These are phyloP conservation scores for Erebia ligea DNA, from an alignment of 2,888 invertebrate species.

Conservation along the genomic window DNA sequence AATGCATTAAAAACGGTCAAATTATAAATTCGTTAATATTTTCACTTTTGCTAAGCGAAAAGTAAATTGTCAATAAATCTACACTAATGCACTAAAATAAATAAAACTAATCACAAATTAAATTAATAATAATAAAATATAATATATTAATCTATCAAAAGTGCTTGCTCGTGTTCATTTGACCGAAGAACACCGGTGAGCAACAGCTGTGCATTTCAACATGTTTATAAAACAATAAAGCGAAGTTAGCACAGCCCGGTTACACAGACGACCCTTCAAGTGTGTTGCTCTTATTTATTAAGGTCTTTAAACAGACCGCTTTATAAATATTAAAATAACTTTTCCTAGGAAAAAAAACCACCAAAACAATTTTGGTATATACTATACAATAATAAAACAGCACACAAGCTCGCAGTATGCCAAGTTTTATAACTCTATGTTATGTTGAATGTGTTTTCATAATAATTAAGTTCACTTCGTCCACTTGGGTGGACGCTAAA, in stretches of 20 bases:
- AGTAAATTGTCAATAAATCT: slow-evolving; percentile 19
- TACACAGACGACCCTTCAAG: slow-evolving; percentile 4
- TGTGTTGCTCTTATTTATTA: slow-evolving; percentile 43
- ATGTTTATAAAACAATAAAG: slow-evolving; percentile 35
- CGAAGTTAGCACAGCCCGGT: slow-evolving; percentile 28
- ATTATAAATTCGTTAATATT: slow-evolving; percentile 11
- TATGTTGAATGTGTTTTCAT: not conserved
- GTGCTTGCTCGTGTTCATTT: slow-evolving; percentile 7
- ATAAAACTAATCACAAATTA: slow-evolving; percentile 36
- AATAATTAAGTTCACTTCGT: not conserved
- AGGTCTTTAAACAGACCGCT: slow-evolving; percentile 73
- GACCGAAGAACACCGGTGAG: slow-evolving; percentile 23
- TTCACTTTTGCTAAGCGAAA: slow-evolving; percentile 3
- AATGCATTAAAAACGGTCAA: not conserved
- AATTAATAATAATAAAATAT: slow-evolving; percentile 23
- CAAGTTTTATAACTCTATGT: slow-evolving; percentile 9
- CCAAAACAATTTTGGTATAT: slow-evolving; percentile 62
- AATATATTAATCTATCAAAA: slow-evolving; percentile 24
- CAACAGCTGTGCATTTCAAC: slow-evolving; percentile 25
- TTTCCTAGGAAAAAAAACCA: slow-evolving; percentile 68
- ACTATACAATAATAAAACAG: slow-evolving; percentile 48
- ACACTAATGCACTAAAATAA: slow-evolving; percentile 38
- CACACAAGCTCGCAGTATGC: slow-evolving; percentile 41
- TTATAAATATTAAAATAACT: slow-evolving; percentile 57
- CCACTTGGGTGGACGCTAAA: no score